Evolutionary conservation across 2,797 vertebrate species (phyloP), one percentile per base, ranked within the genome.

Genomic region (Anabas testudineus): DNA sequence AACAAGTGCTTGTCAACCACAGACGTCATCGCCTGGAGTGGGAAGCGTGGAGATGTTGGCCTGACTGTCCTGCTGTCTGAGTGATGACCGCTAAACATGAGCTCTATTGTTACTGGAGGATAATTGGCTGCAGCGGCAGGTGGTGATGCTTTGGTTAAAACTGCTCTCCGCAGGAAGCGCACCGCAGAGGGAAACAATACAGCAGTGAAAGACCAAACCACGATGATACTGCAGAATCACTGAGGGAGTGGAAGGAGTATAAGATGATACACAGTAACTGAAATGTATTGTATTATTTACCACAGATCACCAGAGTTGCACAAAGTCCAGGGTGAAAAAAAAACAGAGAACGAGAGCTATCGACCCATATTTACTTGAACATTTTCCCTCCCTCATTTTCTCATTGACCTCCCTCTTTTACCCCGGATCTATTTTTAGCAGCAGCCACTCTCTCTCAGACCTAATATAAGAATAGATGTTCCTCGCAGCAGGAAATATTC

Each of bases 291-390:
- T 34, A 0, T 49, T 67, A 3, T 55, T 53, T 28, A 26, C 55
- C 47, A 7, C 42, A 43, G 53, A 58, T 76, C 56, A 16, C 36
- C 37, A 21, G 10, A 5, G 36, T 45, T 6, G 36, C 42, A 51
- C 34, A 15, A 53, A 78, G 58, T 74, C 63, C 39, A 46, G 47
- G 58, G 26, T 48, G 66, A 51, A 15, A 43, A 60, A 43, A 54
- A 62, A 59, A 41, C 7, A 3, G 13, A 12, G 10, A 47, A 41
- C 46, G 34, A 21, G 69, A 84, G 78, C 78, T 74, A 76, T 81
- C 93, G 91, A 91, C 90, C 89, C 87, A 92, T 90, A 93, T 91
- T 89, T 90, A 92, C 91, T 88, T 89, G 87, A 85, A 83, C 74
- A 57, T 78, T 81, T 84, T 42, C 66, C 68, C 80, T 71, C 70